Base-by-base conservation (phyloP, 2,888 invertebrate species). In the Entomobrya multifasciata region DNA sequence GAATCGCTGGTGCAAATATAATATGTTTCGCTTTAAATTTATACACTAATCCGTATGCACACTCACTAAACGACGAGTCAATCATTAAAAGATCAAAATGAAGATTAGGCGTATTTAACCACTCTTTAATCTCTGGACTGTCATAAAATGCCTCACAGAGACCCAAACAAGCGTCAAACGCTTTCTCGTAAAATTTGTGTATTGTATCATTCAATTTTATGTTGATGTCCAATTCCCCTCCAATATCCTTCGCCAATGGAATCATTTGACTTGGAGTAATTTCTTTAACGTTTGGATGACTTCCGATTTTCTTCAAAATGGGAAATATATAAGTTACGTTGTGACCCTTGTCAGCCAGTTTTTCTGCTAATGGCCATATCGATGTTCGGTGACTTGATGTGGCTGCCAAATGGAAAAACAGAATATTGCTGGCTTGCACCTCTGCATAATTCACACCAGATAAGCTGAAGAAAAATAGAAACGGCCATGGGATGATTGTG, bases 261-360 rank as follows among this genome's bases (percentile, higher is more conserved):
- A 62, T 41, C 60, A 74, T 25, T 80, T 86, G 79, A 20, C 49
- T 49, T 4, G 86, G 79, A 17, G 22, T 62, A 0, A 85, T 13
- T 60, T 85, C 85, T 47, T 49, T 27, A 22, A 85, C 49, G 13
- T 72, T 57, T 0, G 85, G 85, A 36, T 85, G 78, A 30, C n/a
- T 13, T 0, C 72, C 78, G 10, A 72, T 20, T 25, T n/a, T 3
- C 17, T 47, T 55, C 15, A 1, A 0, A 10, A 70, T 6, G 1
- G 85, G 85, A 44, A 72, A 85, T 1, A 85, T 79, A 49, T 85
- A 85, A 1, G 85, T 79, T 13, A 84, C 47, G 22, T 84, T 78
- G 47, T 84, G 84, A 17, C 84, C 78, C 6, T n/a, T 8, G 13
- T 84, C 67, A 0, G 77, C 83, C 6, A 84, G 41, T 22, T 20